Base-by-base conservation (phyloP, 2,888 invertebrate species). In the Hipparchia semele region DNA sequence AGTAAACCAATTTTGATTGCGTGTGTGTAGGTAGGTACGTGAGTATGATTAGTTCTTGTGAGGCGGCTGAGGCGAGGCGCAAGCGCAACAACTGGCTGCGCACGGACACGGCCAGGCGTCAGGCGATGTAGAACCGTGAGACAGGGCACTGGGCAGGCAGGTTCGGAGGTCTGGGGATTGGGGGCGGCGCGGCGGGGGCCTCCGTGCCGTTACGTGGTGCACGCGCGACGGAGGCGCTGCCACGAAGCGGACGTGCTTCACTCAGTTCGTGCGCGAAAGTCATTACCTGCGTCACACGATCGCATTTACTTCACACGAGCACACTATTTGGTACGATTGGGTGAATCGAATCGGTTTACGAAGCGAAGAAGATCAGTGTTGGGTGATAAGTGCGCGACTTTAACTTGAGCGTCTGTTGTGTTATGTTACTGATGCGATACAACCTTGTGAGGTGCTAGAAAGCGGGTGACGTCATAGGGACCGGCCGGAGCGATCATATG, bases 221-320 rank as follows among this genome's bases (percentile, higher is more conserved):
- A 89, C 88, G 87, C 85, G 88, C 87, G 87, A 77, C 84, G 84
- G 80, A 80, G 76, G 80, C 80, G 81, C 79, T 85, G 86, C 86
- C 92, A 91, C 92, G 92, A 92, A 87, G 90, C 91, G 91, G 91
- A 91, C 92, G 92, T 91, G 92, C 91, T 92, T 92, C 93, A 91
- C 90, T 92, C 94, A 93, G 91, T 92, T 91, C 91, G 91, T 92
- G 92, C 92, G 92, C 92, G 93, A 93, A 93, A 94, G 91, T 92
- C 90, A 89, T 90, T 92, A 91, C 90, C 88, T 89, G 88, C 90
- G 90, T 91, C 91, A 92, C 86, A 89, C 86, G 83, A 87, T 85
- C 87, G 83, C 86, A 88, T 89, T 90, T 88, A 86, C 86, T 87
- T 79, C 84, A 88, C 90, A 91, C 88, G 91, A 91, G 81, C 90